Evolutionary conservation across 35 echinoderm and acorn worm genomes (phyloP).

Genomic region (Ophiothrix spiculata): DNA sequence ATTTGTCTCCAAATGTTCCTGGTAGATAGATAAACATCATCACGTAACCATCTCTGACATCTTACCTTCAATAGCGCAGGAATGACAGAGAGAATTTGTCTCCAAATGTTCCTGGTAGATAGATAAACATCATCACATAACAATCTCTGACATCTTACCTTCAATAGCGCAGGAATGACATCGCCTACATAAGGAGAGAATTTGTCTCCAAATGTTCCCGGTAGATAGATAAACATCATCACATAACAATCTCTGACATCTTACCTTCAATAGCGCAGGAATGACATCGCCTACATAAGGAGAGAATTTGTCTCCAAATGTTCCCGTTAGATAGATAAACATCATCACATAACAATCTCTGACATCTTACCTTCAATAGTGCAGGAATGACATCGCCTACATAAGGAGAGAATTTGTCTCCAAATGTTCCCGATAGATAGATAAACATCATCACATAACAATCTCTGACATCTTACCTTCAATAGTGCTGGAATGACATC

Average conservation of each 20-base stretch:
- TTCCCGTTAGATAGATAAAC: too few species aligned
- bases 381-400: slow-evolving; percentile 82
- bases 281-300: too few species aligned
- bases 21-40: slow-evolving; percentile 99
- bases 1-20: slow-evolving; percentile 85
- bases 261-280: too few species aligned
- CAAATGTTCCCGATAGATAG: slow-evolving; percentile 93
- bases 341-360: too few species aligned
- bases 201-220: too few species aligned
- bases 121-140: slow-evolving; percentile 99
- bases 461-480: too few species aligned
- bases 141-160: slow-evolving; percentile 91
- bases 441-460: too few species aligned
- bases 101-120: slow-evolving; percentile 92
- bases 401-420: slow-evolving; percentile 79
- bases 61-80: slow-evolving; percentile 74
- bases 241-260: too few species aligned
- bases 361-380: slow-evolving; percentile 72
- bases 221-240: too few species aligned
- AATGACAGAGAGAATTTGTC: slow-evolving; percentile 81
- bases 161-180: too few species aligned
- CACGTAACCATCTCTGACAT: slow-evolving; percentile 95
- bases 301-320: too few species aligned
- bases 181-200: too few species aligned
- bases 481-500: slow-evolving; percentile 95